These are phyloP conservation scores for Chesias legatella DNA, from an alignment of 2,888 invertebrate species.

Conservation along the genomic window DNA sequence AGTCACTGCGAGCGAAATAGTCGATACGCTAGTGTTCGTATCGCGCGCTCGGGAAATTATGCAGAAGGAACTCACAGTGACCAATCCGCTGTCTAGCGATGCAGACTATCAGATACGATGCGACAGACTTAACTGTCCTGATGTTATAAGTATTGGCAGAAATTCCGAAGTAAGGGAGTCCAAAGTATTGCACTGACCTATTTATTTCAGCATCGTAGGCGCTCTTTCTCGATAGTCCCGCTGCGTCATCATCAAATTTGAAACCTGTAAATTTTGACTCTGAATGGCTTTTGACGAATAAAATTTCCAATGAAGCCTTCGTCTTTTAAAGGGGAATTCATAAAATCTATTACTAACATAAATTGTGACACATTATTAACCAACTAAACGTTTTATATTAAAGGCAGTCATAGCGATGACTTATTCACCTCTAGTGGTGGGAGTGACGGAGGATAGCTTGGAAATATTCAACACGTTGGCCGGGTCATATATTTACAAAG, in stretches of 20 bases:
- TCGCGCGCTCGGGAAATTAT: conserved; percentile 60
- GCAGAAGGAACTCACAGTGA: conserved; percentile 50
- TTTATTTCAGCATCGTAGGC: too few species aligned
- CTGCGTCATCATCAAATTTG: too few species aligned
- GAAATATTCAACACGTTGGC: conserved; percentile 54
- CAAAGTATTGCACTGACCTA: too few species aligned
- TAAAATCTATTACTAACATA: too few species aligned
- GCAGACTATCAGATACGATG: conserved; percentile 47
- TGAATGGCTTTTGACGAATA: too few species aligned
- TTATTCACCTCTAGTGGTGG: conserved; percentile 66
- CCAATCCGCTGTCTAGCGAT: conserved; percentile 52
- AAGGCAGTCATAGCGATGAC: conserved; percentile 53
- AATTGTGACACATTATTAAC: too few species aligned
- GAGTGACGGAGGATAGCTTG: conserved; percentile 50
- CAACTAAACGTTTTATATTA: too few species aligned
- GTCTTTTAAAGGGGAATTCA: too few species aligned
- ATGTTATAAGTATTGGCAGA: conserved; percentile 44
- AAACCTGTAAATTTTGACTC: too few species aligned
- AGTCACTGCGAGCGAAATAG: conserved; percentile 53
- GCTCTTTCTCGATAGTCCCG: too few species aligned
- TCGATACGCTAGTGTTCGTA: conserved; percentile 53
- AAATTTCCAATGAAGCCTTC: too few species aligned
- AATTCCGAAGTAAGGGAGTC: conserved; percentile 60
- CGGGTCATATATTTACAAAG: conserved; percentile 57
- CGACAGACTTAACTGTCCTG: conserved; percentile 46